phyloP scores from a whole-genome alignment of 1,140 invertebrate genomes.

The Drosophila lacteicornis region DNA sequence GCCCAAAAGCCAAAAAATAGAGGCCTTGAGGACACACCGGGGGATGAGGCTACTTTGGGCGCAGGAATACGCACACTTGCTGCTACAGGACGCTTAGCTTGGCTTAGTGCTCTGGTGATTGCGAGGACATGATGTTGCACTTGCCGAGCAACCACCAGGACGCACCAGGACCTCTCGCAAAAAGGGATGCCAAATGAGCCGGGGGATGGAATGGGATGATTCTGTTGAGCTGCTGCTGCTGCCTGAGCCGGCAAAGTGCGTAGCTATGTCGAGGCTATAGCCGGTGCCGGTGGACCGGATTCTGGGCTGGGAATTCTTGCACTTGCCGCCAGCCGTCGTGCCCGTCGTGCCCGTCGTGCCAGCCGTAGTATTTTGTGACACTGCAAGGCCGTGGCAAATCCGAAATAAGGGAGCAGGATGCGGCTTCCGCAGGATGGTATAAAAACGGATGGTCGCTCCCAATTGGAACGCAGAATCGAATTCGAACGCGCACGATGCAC shows the following conservation, averaged over 20 bases:
- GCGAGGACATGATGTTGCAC: conserved; percentile 83
- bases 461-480: conserved; percentile 82
- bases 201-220: conserved; percentile 14
- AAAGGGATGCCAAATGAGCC: conserved; percentile 54
- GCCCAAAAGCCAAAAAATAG: conserved; percentile 77
- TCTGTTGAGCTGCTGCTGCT: not conserved
- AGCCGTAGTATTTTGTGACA: conserved; percentile 63
- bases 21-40: conserved; percentile 25
- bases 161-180: conserved; percentile 51
- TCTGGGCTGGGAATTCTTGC: conserved; percentile 84
- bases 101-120: conserved; percentile 76
- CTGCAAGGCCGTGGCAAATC: conserved; percentile 82
- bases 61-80: conserved; percentile 82
- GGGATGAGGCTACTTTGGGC: conserved; percentile 27
- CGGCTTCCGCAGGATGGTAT: conserved; percentile 46
- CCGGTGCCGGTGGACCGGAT: conserved; percentile 39
- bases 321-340: conserved; percentile 71
- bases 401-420: conserved; percentile 64
- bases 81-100: conserved; percentile 76
- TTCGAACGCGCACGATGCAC: conserved; percentile 70
- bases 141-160: conserved; percentile 75
- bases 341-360: conserved; percentile 1
- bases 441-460: conserved; percentile 68
- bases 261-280: conserved; percentile 69
- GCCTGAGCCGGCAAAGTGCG: conserved; percentile 68